Evolutionary conservation across 2,888 invertebrate species (phyloP), one percentile per base, ranked within the genome.

Genomic region (Caenorhabditis wallacei): DNA sequence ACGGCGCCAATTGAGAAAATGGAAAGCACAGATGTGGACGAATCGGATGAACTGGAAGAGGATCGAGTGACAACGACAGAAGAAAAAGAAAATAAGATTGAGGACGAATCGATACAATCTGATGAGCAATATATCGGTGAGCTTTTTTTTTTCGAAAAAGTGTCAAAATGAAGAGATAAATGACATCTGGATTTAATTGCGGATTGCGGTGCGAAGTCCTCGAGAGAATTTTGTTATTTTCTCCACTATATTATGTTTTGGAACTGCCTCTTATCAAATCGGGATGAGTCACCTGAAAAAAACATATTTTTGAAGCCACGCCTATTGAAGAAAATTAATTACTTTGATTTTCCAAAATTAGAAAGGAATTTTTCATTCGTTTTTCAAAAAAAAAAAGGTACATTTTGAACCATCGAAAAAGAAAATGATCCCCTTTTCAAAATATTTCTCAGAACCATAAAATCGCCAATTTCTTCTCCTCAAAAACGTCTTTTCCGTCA

Each of bases 181-280:
- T n/a, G 22, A 57, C 71, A 72, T 72, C 64, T 80, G 71, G 80
- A 53, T 57, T 61, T 68, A 80, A 80, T 80, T 72, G 72, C 20
- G 13, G 5, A 37, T 18, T 13, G 43, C 13, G 40, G 10, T 10
- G 16, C n/a, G 18, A 51, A 22, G 20, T 51, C 20, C 18, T 51
- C 20, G n/a, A n/a, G 30, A 20, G 2, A 30, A 26, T 4, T 26
- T 16, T 30, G 30, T 56, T 56, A 13, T 48, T 56, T 56, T 26
- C n/a, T n/a, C n/a, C 40, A 40, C 40, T 40, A 30, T 30, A 30
- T 30, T 30, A 30, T 40, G 40, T 40, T 40, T 40, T 40, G 40
- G n/a, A n/a, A 40, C 40, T 11, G 40, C 30, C 4, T 35, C 5
- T 10, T 57, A 57, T 57, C 54, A 54, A 54, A 22, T 53, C n/a